phyloP scores from a whole-genome alignment of 2,797 vertebrate genomes.

The Acrossocheilus fasciatus region DNA sequence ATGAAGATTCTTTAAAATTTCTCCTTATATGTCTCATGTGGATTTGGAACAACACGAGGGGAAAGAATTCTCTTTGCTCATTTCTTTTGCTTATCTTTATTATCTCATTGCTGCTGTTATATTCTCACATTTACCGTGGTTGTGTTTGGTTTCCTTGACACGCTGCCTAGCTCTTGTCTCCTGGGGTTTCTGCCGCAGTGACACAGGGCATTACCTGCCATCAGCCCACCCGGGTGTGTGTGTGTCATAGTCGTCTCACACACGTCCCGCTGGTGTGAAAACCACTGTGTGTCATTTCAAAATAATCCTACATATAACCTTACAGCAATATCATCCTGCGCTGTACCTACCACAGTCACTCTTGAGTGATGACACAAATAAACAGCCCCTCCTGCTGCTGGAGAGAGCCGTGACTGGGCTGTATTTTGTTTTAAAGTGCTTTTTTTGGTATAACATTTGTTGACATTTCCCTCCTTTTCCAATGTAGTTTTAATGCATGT shows the following conservation, averaged over 20 bases:
- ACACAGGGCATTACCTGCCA: slow-evolving; percentile 61
- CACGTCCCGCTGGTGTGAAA: slow-evolving; percentile 24
- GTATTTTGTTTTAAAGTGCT: slow-evolving; percentile 40
- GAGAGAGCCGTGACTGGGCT: slow-evolving; percentile 16
- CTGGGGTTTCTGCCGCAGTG: slow-evolving; percentile 56
- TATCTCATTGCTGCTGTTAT: background rate
- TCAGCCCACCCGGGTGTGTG: background rate
- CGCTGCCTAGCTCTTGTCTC: slow-evolving; percentile 20
- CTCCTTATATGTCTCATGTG: background rate
- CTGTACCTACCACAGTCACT: slow-evolving; percentile 33
- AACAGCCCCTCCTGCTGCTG: slow-evolving; percentile 27
- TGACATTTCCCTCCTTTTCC: slow-evolving; percentile 50
- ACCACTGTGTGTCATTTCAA: slow-evolving; percentile 40
- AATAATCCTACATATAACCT: slow-evolving; percentile 34
- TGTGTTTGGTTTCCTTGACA: slow-evolving; percentile 67
- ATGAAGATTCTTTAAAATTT: background rate
- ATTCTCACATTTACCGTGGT: background rate
- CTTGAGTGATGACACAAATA: slow-evolving; percentile 41
- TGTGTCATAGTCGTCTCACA: slow-evolving; percentile 9
- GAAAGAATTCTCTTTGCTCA: background rate
- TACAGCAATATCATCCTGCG: slow-evolving; percentile 25
- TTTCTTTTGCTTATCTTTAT: background rate
- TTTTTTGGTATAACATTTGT: slow-evolving; percentile 46
- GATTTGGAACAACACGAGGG: background rate
- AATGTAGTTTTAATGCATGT: slow-evolving; percentile 56